Percentiles rank a stretch among this genome's conserved stretches.
phyloP scores from a whole-genome alignment of 2,888 invertebrate genomes.

The Dascillus cervinus region DNA sequence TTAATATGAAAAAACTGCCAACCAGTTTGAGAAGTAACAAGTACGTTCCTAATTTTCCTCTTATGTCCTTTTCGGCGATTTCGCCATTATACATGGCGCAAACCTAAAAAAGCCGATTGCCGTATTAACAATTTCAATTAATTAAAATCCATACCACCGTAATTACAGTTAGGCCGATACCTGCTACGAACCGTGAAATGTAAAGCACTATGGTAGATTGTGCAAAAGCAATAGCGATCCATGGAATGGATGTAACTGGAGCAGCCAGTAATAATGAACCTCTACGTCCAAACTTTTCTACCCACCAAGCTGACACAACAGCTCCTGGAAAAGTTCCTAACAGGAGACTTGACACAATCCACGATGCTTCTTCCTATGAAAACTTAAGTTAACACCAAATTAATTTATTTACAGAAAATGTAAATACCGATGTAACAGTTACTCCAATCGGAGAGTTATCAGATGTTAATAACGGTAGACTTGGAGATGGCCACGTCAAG shows the following conservation, averaged over 20 bases:
- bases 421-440: constrained; percentile 13
- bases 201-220: constrained; percentile 45
- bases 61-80: constrained; percentile 47
- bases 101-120: too few species aligned
- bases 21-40: constrained; percentile 37
- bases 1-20: constrained; percentile 37
- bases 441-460: constrained; percentile 20
- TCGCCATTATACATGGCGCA: constrained; percentile 49
- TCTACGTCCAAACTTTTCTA: constrained; percentile 50
- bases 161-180: too few species aligned
- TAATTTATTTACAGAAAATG: constrained; percentile 2
- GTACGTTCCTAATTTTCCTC: constrained; percentile 38
- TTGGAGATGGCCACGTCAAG: constrained; percentile 21
- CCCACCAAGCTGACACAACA: constrained; percentile 47
- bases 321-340: constrained; percentile 50
- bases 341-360: constrained; percentile 50
- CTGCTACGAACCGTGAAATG: constrained; percentile 55
- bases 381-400: too few species aligned
- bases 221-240: constrained; percentile 31
- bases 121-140: too few species aligned
- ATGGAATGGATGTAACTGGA: constrained; percentile 47
- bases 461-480: constrained; percentile 15
- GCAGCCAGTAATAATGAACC: constrained; percentile 45
- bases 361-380: constrained; percentile 44
- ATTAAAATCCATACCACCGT: too few species aligned